phyloP scores from a whole-genome alignment of 2,113 vertebrate genomes.

The Grammomys dolichurus region DNA sequence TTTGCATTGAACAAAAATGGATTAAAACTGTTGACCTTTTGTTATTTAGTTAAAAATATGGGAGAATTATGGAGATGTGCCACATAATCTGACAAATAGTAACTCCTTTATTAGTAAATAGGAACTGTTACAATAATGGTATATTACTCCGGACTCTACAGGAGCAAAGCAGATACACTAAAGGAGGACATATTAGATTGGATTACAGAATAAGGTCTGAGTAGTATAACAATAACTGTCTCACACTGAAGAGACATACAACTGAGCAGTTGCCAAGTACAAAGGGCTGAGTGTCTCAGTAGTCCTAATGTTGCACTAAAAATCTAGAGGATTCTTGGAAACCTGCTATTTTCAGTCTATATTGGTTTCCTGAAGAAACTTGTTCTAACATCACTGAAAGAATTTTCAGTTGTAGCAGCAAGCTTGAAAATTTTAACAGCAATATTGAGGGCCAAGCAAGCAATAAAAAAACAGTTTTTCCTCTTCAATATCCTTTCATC shows the following conservation, averaged over 20 bases:
- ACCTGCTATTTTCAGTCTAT: not conserved
- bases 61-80: not conserved
- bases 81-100: not conserved
- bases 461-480: not conserved
- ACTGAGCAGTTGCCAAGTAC: not conserved
- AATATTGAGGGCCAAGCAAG: not conserved
- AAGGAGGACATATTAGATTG: not conserved
- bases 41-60: not conserved
- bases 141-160: not conserved
- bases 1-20: not conserved
- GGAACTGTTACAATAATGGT: not conserved
- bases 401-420: not conserved
- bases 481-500: not conserved
- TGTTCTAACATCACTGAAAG: not conserved
- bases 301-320: not conserved
- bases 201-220: not conserved
- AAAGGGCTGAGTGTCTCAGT: not conserved
- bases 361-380: not conserved
- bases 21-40: not conserved
- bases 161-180: not conserved
- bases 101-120: not conserved
- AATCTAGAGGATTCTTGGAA: not conserved
- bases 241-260: not conserved
- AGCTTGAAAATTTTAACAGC: not conserved
- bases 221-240: not conserved